Percentiles rank a stretch among this genome's conserved stretches.
Evolutionary conservation across 2,113 vertebrate genomes (phyloP).

Genomic region (Hassar affinis): DNA sequence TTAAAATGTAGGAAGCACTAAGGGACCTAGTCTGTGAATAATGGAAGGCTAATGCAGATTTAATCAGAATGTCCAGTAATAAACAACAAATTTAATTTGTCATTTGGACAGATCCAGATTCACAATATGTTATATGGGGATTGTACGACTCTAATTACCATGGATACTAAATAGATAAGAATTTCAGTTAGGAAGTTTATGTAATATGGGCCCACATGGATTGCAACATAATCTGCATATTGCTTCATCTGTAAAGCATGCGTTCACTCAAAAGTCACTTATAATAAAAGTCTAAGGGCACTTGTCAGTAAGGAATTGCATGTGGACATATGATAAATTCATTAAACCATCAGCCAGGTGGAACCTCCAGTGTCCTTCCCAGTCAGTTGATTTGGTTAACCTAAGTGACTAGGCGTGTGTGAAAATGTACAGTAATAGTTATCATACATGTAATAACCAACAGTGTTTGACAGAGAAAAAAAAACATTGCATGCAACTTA

Average conservation of each 20-base stretch:
- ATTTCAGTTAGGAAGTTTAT: neutral
- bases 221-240: neutral
- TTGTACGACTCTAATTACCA: neutral
- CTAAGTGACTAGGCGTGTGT: neutral
- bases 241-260: neutral
- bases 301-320: too few relatives aligned
- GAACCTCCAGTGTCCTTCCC: neutral
- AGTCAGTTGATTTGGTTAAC: neutral
- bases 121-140: neutral
- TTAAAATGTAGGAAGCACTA: constrained; percentile 11
- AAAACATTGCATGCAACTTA: neutral
- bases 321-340: neutral
- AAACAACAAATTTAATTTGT: neutral
- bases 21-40: neutral
- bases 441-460: neutral
- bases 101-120: neutral
- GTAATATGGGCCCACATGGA: neutral
- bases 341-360: neutral
- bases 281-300: neutral
- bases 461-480: neutral
- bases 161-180: neutral
- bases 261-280: neutral
- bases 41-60: neutral
- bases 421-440: neutral
- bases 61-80: constrained; percentile 18